Evolutionary conservation across 1,140 invertebrate species (phyloP), one percentile per base, ranked within the genome.

Genomic region (Aethina tumida): DNA sequence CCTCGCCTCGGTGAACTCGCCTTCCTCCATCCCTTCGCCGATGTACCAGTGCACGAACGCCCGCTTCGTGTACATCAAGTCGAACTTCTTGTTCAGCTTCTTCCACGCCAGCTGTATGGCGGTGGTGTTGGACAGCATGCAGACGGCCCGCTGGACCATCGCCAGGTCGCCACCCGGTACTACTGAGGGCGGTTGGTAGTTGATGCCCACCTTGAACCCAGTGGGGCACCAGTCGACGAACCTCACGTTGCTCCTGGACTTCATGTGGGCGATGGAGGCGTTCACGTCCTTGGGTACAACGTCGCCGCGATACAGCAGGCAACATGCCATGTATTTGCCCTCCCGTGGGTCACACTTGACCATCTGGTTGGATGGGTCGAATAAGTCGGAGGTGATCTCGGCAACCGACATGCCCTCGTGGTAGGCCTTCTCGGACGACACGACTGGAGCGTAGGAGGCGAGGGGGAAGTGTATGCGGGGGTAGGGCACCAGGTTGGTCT

Each of bases 141-240:
- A 88, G 3, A 88, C 81, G 6, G 84, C 84, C 45, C 84, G 70
- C 56, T 84, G 79, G 6, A 87, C 82, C 57, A 82, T 83, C 16
- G 85, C 84, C 47, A 88, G 61, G 62, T 89, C 85, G 58, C 76
- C 84, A 50, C 67, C 87, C 43, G 69, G 84, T 51, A 74, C 84
- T 39, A 83, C 82, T 10, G 80, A 84, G 1, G 85, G 85, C 16
- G 84, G 84, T 58, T 89, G 84, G 62, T 88, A 84, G 69, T 87
- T 86, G 58, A 83, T 81, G 44, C 80, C 80, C 6, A 83, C 79
- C 68, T 84, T 84, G 70, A 84, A 87, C 41, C 85, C 85, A 51
- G 86, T 90, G 27, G 85, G 86, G 64, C 85, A 90, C 86, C 87
- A 92, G 64, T 90, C 86, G 13, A 91, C 88, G 62, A 92, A 92